These are phyloP conservation scores for Brotula barbata DNA, from an alignment of 2,797 vertebrate species.

Conservation along the genomic window DNA sequence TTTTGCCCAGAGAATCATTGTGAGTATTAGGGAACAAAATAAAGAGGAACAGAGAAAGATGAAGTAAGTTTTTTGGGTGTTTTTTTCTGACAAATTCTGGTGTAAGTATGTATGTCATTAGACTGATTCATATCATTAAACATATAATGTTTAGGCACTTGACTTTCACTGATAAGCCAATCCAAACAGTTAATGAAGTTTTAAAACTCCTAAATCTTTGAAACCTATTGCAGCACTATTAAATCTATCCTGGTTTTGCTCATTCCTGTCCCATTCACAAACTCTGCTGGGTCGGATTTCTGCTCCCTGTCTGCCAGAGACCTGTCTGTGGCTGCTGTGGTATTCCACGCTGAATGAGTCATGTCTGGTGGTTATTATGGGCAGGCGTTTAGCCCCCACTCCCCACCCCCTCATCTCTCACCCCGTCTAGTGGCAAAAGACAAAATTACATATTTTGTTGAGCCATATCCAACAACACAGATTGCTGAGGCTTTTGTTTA, in stretches of 20 bases:
- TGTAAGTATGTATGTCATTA: slow-evolving; percentile 1
- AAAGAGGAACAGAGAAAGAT: slow-evolving; percentile 14
- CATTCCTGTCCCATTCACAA: slow-evolving; percentile 78
- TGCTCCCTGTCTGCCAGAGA: slow-evolving; percentile 76
- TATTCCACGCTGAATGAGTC: slow-evolving; percentile 80
- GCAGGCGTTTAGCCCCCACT: slow-evolving; percentile 57
- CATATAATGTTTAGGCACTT: slow-evolving; percentile 50
- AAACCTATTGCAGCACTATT: slow-evolving; percentile 61
- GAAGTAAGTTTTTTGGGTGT: slow-evolving; percentile 8
- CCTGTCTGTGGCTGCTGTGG: slow-evolving; percentile 80
- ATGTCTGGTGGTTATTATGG: slow-evolving; percentile 81
- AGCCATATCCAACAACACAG: slow-evolving; percentile 49
- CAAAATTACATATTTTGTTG: slow-evolving; percentile 67
- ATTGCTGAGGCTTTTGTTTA: too few species aligned
- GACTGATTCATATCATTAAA: slow-evolving; percentile 49
- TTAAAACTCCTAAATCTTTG: slow-evolving; percentile 67
- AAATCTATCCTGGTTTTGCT: slow-evolving; percentile 70
- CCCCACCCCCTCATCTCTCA: slow-evolving; percentile 39
- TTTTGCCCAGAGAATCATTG: slow-evolving; percentile 56
- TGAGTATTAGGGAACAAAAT: slow-evolving; percentile 37
- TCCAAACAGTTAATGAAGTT: slow-evolving; percentile 65
- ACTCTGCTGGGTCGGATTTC: slow-evolving; percentile 73
- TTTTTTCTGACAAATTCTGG: not conserved
- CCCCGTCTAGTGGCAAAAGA: slow-evolving; percentile 74
- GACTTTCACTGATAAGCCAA: slow-evolving; percentile 62